Evolutionary conservation across 2,113 vertebrate genomes (phyloP).

Genomic region (Caloenas nicobarica): DNA sequence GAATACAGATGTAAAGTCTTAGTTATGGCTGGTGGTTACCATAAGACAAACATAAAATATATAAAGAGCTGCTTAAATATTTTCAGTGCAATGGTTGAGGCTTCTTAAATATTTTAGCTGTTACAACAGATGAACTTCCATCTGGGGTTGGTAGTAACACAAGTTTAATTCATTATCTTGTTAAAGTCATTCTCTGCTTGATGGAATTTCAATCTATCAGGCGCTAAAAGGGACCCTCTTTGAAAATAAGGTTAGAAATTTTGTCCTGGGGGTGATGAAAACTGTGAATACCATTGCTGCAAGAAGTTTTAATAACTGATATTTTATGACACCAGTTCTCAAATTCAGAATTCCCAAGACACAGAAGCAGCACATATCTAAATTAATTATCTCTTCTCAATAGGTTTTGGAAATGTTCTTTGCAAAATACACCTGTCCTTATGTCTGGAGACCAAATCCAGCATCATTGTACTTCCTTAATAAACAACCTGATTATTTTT

Average conservation of each 20-base stretch:
- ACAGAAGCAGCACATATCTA: not conserved
- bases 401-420: not conserved
- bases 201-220: constrained; percentile 7
- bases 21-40: not conserved
- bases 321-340: not conserved
- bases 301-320: not conserved
- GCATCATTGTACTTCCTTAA: not conserved
- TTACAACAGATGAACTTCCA: constrained; percentile 51
- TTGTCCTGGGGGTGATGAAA: not conserved
- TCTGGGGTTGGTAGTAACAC: constrained; percentile 11
- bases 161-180: constrained; percentile 12
- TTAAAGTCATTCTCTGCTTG: constrained; percentile 16
- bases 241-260: not conserved
- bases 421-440: not conserved
- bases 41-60: not conserved
- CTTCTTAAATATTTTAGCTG: constrained; percentile 37
- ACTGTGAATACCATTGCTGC: not conserved
- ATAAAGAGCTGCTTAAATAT: constrained; percentile 23
- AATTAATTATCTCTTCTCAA: not conserved
- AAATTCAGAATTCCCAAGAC: not conserved
- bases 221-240: not conserved
- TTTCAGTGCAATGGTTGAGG: constrained; percentile 1
- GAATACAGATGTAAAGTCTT: not conserved
- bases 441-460: not conserved
- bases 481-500: not conserved